phyloP scores from a whole-genome alignment of 2,888 invertebrate genomes.

The Sinelater perroti region DNA sequence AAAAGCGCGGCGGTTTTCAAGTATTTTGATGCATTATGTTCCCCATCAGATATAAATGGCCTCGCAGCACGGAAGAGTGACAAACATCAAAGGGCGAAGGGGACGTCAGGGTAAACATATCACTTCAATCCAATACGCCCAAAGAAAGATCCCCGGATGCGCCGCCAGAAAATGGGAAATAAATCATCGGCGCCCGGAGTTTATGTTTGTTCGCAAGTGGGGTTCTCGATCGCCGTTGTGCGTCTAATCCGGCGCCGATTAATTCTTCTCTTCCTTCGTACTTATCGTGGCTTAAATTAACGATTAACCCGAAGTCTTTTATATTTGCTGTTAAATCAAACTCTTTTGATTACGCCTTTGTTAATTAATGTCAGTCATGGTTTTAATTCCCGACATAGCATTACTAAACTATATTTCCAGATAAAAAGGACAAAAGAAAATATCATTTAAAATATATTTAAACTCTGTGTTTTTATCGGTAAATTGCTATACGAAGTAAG shows the following conservation, averaged over 20 bases:
- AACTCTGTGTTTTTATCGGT: too few relatives aligned
- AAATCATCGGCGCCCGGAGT: conserved; percentile 31
- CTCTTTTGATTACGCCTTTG: too few relatives aligned
- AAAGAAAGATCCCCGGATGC: conserved; percentile 34
- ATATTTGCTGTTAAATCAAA: too few relatives aligned
- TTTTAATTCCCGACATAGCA: too few relatives aligned
- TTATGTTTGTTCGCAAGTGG: conserved; percentile 24
- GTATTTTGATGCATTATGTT: conserved; percentile 34
- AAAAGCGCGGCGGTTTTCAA: conserved; percentile 29
- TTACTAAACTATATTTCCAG: too few relatives aligned
- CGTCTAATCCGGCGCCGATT: neutral
- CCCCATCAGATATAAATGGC: conserved; percentile 39
- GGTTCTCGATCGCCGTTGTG: too few relatives aligned
- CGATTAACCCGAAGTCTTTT: too few relatives aligned
- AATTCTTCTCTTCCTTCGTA: neutral
- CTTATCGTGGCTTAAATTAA: conserved; percentile 1
- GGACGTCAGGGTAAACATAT: conserved; percentile 42
- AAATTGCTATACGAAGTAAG: too few relatives aligned
- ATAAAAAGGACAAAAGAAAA: too few relatives aligned
- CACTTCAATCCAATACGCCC: conserved; percentile 42
- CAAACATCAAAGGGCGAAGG: conserved; percentile 37
- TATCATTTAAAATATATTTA: too few relatives aligned
- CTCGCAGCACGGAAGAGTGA: conserved; percentile 36
- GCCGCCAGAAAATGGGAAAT: conserved; percentile 29
- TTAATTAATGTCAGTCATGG: too few relatives aligned